Evolutionary conservation across 2,888 invertebrate species (phyloP).

Genomic region (Andrena praecox): DNA sequence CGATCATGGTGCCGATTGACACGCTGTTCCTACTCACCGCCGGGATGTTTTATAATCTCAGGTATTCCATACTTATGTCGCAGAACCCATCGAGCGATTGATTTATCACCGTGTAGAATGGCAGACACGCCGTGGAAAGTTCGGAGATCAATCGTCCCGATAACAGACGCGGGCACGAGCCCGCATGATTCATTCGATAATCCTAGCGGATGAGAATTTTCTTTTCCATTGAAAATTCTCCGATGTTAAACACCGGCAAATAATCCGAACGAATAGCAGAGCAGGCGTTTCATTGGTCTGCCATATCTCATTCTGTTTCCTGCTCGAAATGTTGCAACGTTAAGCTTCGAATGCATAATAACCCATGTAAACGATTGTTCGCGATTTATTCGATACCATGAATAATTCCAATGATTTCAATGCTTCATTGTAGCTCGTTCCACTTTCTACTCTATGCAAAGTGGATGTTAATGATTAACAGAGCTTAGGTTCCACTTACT

Average conservation of each 20-base stretch:
- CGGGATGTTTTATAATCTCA: constrained; percentile 84
- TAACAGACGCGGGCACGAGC: not conserved
- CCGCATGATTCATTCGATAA: not conserved
- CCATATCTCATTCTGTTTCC: not conserved
- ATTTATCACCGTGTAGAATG: not conserved
- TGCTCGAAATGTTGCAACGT: not conserved
- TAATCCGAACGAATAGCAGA: not conserved
- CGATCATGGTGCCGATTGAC: constrained; percentile 86
- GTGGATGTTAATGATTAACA: not conserved
- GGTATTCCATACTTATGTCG: constrained; percentile 53
- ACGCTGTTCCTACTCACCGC: constrained; percentile 85
- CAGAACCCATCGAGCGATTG: not conserved
- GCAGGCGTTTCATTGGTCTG: not conserved
- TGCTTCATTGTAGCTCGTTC: not conserved
- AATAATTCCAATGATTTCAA: not conserved
- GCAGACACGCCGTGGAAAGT: not conserved
- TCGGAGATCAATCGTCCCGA: not conserved
- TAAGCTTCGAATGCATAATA: not conserved
- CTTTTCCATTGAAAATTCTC: not conserved
- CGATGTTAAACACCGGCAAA: not conserved
- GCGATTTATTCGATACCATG: not conserved
- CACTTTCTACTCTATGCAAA: not conserved
- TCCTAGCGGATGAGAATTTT: not conserved
- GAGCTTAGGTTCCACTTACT: not conserved
- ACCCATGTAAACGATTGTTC: not conserved